Conservation (phyloP, 2,888 invertebrate genomes). For the Rhagophthalmus giganteus region DNA sequence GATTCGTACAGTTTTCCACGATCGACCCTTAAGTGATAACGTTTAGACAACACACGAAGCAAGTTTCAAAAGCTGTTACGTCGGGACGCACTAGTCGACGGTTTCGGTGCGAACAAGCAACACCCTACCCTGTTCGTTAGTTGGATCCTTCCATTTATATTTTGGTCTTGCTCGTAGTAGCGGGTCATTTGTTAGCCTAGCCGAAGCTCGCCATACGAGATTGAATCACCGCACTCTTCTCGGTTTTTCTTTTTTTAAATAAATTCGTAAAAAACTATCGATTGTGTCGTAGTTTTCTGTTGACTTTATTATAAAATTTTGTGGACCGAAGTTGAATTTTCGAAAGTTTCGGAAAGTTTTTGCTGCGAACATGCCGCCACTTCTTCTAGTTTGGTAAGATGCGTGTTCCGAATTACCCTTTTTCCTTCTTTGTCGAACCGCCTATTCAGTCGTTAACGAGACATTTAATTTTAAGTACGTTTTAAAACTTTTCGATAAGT, state of each 20-base stretch:
- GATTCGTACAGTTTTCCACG: too few species aligned
- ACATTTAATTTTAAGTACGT: neutral
- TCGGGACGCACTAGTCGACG: constrained; percentile 17
- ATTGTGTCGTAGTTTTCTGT: too few species aligned
- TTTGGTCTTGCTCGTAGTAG: constrained; percentile 44
- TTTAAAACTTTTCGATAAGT: too few species aligned
- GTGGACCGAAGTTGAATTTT: constrained; percentile 19
- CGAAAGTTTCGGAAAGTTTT: constrained; percentile 10
- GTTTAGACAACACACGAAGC: constrained; percentile 28
- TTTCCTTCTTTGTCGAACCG: constrained; percentile 2
- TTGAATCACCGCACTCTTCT: constrained; percentile 4
- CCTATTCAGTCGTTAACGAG: too few species aligned
- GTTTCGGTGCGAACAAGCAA: constrained; percentile 18
- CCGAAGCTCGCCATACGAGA: constrained; percentile 35
- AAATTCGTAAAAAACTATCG: too few species aligned
- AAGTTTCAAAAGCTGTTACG: constrained; percentile 6
- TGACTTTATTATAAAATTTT: constrained; percentile 24
- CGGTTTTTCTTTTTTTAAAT: too few species aligned
- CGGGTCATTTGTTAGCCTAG: constrained; percentile 42
- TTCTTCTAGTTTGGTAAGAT: constrained; percentile 38
- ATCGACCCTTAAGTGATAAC: too few species aligned
- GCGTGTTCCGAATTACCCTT: constrained; percentile 24
- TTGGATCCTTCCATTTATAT: constrained; percentile 49
- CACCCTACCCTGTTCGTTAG: constrained; percentile 34
- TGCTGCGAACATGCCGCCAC: constrained; percentile 4